phyloP scores from a whole-genome alignment of 1,140 invertebrate species.

The Platyscapa corneri region DNA sequence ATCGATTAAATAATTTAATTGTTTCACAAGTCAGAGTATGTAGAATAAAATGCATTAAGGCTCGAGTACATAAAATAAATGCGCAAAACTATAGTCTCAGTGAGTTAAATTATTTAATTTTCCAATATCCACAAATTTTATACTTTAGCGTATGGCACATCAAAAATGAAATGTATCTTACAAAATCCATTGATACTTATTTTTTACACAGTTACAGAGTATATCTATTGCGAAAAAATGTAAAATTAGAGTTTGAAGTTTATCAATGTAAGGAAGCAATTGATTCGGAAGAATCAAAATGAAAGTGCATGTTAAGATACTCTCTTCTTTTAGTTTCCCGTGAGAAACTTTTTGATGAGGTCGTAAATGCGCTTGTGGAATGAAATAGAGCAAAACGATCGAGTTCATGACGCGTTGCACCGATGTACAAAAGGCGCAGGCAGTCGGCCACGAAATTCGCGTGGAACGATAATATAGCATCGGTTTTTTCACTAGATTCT shows the following conservation, averaged over 20 bases:
- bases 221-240: not conserved
- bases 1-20: not conserved
- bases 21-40: not conserved
- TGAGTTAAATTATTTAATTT: conserved; percentile 13
- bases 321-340: not conserved
- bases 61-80: not conserved
- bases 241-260: too few relatives aligned
- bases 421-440: not conserved
- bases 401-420: not conserved
- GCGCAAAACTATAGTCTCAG: not conserved
- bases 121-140: not conserved
- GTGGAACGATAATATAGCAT: not conserved
- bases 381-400: conserved; percentile 12
- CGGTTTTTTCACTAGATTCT: not conserved
- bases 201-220: not conserved
- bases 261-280: not conserved
- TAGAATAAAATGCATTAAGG: not conserved
- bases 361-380: not conserved
- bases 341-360: not conserved
- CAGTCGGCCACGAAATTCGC: not conserved
- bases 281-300: not conserved
- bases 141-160: too few relatives aligned
- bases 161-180: not conserved
- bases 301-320: not conserved
- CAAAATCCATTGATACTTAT: not conserved